Conservation (phyloP, 2,797 vertebrate genomes). For the Ataeniobius toweri region DNA sequence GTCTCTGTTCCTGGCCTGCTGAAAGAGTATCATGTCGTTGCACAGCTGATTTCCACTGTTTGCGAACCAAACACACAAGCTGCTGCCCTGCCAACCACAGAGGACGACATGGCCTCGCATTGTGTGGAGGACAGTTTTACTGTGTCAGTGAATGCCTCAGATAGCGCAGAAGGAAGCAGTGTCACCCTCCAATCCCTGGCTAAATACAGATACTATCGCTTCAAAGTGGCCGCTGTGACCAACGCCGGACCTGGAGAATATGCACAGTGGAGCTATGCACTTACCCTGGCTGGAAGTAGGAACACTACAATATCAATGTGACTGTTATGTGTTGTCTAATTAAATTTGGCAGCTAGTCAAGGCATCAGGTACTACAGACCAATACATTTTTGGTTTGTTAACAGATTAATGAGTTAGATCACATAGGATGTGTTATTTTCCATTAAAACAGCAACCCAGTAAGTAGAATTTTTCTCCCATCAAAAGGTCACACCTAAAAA, state of each 20-base stretch:
- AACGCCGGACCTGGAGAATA: constrained; percentile 87
- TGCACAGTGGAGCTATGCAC: constrained; percentile 85
- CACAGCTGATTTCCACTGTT: constrained; percentile 79
- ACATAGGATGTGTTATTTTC: not conserved
- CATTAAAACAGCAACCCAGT: not conserved
- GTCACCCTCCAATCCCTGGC: constrained; percentile 83
- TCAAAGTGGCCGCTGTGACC: constrained; percentile 90
- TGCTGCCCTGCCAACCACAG: constrained; percentile 13
- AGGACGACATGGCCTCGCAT: constrained; percentile 68
- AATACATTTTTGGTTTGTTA: constrained; percentile 2
- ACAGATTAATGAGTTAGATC: not conserved
- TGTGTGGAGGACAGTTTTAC: constrained; percentile 82
- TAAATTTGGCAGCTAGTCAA: constrained; percentile 19
- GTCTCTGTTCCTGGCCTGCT: constrained; percentile 85
- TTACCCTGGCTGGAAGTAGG: constrained; percentile 91
- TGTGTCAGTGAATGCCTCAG: constrained; percentile 78
- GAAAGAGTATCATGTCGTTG: constrained; percentile 86
- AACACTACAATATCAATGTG: constrained; percentile 44
- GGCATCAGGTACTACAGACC: constrained; percentile 1
- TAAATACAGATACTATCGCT: constrained; percentile 92
- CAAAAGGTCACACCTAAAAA: not conserved
- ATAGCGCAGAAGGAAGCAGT: constrained; percentile 62
- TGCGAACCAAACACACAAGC: constrained; percentile 67
- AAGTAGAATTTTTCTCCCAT: not conserved
- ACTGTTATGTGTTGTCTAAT: constrained; percentile 25